phyloP scores from a whole-genome alignment of 2,797 vertebrate species.

The Simalia tracyae region DNA sequence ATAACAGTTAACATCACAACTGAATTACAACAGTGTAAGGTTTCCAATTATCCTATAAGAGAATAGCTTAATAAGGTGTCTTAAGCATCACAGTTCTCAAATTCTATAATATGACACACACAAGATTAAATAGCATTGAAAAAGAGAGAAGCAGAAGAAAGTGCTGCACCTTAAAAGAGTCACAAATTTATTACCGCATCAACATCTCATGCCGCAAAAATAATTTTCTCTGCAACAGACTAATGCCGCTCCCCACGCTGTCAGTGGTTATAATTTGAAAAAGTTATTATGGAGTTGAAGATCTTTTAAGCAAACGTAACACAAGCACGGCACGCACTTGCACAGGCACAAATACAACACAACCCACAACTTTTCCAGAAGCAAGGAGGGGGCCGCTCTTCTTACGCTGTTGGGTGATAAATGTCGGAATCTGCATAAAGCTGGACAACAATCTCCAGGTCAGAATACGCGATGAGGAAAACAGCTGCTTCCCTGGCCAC shows the following conservation, averaged over 20 bases:
- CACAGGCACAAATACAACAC: neutral
- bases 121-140: slow-evolving; percentile 68
- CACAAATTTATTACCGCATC: neutral
- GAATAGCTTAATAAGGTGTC: slow-evolving; percentile 61
- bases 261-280: slow-evolving; percentile 52
- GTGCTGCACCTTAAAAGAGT: neutral
- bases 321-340: neutral
- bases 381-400: neutral
- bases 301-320: slow-evolving; percentile 33
- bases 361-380: slow-evolving; percentile 12
- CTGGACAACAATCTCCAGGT: slow-evolving; percentile 30
- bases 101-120: slow-evolving; percentile 61
- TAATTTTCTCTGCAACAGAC: neutral
- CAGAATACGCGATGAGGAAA: neutral
- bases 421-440: slow-evolving; percentile 36
- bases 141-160: neutral
- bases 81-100: slow-evolving; percentile 61
- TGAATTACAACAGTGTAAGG: neutral
- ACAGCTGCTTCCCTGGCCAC: fast-evolving
- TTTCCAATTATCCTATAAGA: neutral
- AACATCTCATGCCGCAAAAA: neutral
- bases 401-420: slow-evolving; percentile 19
- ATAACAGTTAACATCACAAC: neutral
- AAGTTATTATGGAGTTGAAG: slow-evolving; percentile 64
- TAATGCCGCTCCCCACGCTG: neutral